Percentiles rank a stretch among this genome's conserved stretches.
These are phyloP conservation scores for Watsonalla cultraria DNA, from an alignment of 2,888 invertebrate genomes.

Conservation along the genomic window DNA sequence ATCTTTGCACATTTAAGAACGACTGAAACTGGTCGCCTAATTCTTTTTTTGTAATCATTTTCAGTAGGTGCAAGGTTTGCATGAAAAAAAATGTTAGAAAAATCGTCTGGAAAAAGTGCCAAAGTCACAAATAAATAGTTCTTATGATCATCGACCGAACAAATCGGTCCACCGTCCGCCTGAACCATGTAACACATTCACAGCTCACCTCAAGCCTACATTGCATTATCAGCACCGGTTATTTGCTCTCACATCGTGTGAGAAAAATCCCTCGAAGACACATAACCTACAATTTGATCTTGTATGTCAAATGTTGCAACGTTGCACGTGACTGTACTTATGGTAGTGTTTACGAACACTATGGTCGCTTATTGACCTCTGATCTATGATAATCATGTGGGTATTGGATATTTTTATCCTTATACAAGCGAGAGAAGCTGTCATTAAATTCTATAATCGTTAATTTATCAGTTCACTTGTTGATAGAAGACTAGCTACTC, in stretches of 20 bases:
- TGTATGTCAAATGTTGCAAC: slow-evolving; percentile 72
- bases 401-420: background rate
- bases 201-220: slow-evolving; percentile 58
- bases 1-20: too few species aligned
- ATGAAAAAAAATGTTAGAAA: too few species aligned
- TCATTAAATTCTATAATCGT: background rate
- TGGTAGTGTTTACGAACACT: slow-evolving; percentile 35
- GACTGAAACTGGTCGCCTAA: too few species aligned
- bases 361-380: slow-evolving; percentile 2
- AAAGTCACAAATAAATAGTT: slow-evolving; percentile 5
- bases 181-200: slow-evolving; percentile 22
- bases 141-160: background rate
- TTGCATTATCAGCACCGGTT: slow-evolving; percentile 70
- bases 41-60: too few species aligned
- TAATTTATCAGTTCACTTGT: too few species aligned
- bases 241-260: slow-evolving; percentile 75
- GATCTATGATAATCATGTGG: background rate
- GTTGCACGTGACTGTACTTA: slow-evolving; percentile 48
- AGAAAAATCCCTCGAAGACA: slow-evolving; percentile 65
- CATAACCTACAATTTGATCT: slow-evolving; percentile 61
- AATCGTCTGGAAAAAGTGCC: background rate
- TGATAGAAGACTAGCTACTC: too few species aligned
- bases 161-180: background rate
- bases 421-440: background rate
- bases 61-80: too few species aligned